phyloP scores from a whole-genome alignment of 2,888 invertebrate species.

The Hypselothyrea guttata region DNA sequence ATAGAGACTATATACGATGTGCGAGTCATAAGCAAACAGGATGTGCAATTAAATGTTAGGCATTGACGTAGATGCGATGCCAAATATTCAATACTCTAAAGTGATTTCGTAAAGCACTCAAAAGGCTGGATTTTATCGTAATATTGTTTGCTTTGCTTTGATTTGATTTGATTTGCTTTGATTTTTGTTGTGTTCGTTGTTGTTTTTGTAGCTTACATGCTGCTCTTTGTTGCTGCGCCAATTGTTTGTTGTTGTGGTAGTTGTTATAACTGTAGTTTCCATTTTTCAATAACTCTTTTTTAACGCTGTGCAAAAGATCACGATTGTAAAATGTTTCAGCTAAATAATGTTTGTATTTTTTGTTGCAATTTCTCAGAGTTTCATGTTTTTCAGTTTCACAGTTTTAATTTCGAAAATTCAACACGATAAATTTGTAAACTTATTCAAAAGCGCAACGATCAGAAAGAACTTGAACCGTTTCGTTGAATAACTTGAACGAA shows the following conservation, averaged over 20 bases:
- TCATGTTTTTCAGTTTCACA: neutral
- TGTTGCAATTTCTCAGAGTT: neutral
- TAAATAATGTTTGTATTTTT: neutral
- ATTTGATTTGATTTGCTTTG: no score
- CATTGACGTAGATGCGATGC: constrained; percentile 49
- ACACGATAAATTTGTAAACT: no score
- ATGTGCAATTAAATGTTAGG: constrained; percentile 50
- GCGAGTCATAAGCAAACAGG: constrained; percentile 52
- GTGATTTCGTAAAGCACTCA: constrained; percentile 27
- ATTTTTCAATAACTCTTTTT: constrained; percentile 44
- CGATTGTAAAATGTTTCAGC: constrained; percentile 16
- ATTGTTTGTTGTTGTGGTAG: constrained; percentile 61
- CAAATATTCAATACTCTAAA: neutral
- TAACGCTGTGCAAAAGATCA: constrained; percentile 13
- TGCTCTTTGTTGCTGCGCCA: constrained; percentile 44
- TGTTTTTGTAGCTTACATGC: constrained; percentile 46
- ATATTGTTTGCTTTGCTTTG: neutral
- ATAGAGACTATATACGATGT: constrained; percentile 38
- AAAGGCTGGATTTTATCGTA: constrained; percentile 12
- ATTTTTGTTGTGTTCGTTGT: no score
- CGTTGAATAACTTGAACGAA: constrained; percentile 44
- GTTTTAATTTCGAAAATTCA: constrained; percentile 23
- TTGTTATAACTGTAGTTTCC: constrained; percentile 70
- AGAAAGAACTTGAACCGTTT: constrained; percentile 33
- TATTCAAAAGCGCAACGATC: constrained; percentile 9